Percentiles rank a stretch among this genome's conserved stretches.
phyloP scores from a whole-genome alignment of 2,797 vertebrate genomes.

The Gallinago solitaria region DNA sequence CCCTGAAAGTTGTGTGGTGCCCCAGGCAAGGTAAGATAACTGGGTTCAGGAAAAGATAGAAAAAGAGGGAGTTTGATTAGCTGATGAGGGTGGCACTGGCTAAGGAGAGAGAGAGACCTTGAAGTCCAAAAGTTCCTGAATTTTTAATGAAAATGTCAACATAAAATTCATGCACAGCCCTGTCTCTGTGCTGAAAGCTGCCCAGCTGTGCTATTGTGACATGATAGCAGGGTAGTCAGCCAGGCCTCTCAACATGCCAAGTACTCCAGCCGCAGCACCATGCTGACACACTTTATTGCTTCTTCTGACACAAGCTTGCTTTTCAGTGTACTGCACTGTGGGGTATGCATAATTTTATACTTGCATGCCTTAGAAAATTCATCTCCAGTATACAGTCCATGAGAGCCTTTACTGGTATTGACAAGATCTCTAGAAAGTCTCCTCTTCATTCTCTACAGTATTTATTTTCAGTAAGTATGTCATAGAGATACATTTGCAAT shows the following conservation, averaged over 20 bases:
- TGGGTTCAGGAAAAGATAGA: neutral
- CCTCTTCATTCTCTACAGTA: neutral
- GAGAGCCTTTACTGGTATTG: neutral
- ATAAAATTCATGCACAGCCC: neutral
- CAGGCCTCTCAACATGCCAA: neutral
- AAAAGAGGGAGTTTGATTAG: neutral
- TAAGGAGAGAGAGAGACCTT: neutral
- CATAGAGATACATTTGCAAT: neutral
- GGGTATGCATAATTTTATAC: constrained; percentile 1
- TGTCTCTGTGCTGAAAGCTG: neutral
- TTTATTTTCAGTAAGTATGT: neutral
- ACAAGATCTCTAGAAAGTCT: neutral
- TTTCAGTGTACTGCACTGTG: neutral
- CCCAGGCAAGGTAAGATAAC: neutral
- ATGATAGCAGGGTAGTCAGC: neutral
- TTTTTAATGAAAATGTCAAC: constrained; percentile 43
- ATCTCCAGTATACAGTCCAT: neutral
- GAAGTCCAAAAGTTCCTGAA: constrained; percentile 9
- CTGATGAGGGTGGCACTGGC: neutral
- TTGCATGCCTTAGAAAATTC: neutral
- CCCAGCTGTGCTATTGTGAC: constrained; percentile 49
- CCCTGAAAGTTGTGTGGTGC: neutral
- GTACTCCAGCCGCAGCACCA: neutral
- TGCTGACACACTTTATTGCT: constrained; percentile 23
- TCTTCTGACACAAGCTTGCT: constrained; percentile 39